Conservation (phyloP, 1,140 invertebrate species). For the Papilio aristodemus region DNA sequence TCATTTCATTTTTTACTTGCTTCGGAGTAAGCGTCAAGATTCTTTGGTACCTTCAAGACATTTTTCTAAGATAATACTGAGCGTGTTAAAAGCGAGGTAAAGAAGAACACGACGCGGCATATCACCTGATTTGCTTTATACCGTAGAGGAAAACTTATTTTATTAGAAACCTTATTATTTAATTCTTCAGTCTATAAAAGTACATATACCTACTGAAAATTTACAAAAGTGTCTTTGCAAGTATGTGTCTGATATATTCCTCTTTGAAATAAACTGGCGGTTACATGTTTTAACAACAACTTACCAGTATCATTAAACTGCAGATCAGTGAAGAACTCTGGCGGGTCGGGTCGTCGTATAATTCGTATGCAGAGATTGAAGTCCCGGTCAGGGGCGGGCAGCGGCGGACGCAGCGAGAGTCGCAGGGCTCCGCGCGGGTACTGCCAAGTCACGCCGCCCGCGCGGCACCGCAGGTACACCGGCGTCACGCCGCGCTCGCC, state of each 20-base stretch:
- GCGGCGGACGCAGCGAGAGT: constrained; percentile 83
- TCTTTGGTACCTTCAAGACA: too few relatives aligned
- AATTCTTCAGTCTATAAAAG: too few relatives aligned
- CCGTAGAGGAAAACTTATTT: too few relatives aligned
- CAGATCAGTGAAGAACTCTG: constrained; percentile 62
- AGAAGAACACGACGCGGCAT: too few relatives aligned
- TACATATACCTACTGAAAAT: too few relatives aligned
- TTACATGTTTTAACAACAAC: background rate
- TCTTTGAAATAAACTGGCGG: too few relatives aligned
- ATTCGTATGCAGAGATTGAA: constrained; percentile 87
- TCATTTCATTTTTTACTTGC: constrained; percentile 10
- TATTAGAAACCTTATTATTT: too few relatives aligned
- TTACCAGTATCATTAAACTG: constrained; percentile 62
- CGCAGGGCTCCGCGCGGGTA: constrained; percentile 88
- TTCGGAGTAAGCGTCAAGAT: background rate
- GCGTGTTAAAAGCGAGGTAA: too few relatives aligned
- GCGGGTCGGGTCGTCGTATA: constrained; percentile 66
- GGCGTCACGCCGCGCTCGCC: constrained; percentile 85
- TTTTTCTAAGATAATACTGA: too few relatives aligned
- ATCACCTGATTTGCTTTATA: too few relatives aligned
- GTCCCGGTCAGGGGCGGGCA: constrained; percentile 82
- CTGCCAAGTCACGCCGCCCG: constrained; percentile 86
- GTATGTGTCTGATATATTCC: too few relatives aligned
- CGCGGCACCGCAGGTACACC: constrained; percentile 88
- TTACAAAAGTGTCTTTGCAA: too few relatives aligned